Conservation (phyloP, 1,140 invertebrate genomes). For the Ptiloglossa arizonensis region DNA sequence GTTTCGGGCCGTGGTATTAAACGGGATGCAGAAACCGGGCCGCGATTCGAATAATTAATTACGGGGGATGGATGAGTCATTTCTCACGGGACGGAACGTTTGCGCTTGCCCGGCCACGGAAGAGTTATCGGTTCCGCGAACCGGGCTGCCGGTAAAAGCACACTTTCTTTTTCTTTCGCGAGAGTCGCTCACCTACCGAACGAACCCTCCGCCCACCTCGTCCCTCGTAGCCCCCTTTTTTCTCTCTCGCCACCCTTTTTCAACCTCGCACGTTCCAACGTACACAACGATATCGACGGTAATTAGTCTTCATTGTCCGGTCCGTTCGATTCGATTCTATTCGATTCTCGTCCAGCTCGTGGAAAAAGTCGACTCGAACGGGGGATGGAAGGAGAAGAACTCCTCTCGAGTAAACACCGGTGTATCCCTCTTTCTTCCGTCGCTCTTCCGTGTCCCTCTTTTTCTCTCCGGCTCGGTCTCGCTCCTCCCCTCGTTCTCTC, state of each 20-base stretch:
- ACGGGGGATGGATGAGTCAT: conserved; percentile 53
- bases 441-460: conserved; percentile 25
- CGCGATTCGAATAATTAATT: conserved; percentile 63
- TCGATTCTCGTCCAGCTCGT: conserved; percentile 11
- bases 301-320: conserved; percentile 64
- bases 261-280: conserved; percentile 37
- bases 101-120: not conserved
- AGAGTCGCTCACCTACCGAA: too few species aligned
- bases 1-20: conserved; percentile 35
- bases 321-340: conserved; percentile 61
- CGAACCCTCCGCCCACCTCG: too few species aligned
- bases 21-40: conserved; percentile 30
- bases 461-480: not conserved
- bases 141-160: conserved; percentile 41
- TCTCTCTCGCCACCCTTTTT: conserved; percentile 15
- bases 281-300: conserved; percentile 57
- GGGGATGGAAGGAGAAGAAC: conserved; percentile 29
- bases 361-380: conserved; percentile 53
- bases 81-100: conserved; percentile 39
- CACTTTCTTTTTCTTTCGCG: conserved; percentile 52
- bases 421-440: conserved; percentile 41
- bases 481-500: conserved; percentile 6
- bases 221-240: not conserved
- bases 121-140: conserved; percentile 60
- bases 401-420: conserved; percentile 53